phyloP scores from a whole-genome alignment of 30 jellyfish, hydroid and myxozoan genomes.

The Pseudorhiza aurosa region DNA sequence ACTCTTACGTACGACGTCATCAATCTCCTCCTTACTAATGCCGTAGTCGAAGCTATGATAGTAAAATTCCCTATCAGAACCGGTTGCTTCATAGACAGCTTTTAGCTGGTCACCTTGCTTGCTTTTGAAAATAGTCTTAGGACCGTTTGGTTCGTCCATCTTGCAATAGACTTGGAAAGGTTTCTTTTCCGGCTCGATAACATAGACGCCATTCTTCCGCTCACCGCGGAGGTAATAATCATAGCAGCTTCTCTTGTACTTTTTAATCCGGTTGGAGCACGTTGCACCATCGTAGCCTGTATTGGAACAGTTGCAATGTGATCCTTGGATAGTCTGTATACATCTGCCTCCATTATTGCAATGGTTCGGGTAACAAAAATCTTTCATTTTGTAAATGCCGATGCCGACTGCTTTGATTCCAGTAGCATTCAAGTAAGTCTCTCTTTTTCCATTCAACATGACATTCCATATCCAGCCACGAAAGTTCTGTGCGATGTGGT shows the following conservation, averaged over 20 bases:
- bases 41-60: slow-evolving; percentile 56
- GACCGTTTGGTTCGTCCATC: slow-evolving; percentile 65
- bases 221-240: slow-evolving; percentile 71
- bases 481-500: slow-evolving; percentile 4
- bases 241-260: slow-evolving; percentile 52
- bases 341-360: slow-evolving; percentile 83
- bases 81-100: slow-evolving; percentile 31
- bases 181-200: slow-evolving; percentile 58
- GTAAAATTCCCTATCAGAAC: slow-evolving; percentile 31
- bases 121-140: slow-evolving; percentile 59
- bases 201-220: slow-evolving; percentile 52
- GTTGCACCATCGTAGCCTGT: slow-evolving; percentile 60
- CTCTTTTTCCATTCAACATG: slow-evolving; percentile 13
- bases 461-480: slow-evolving; percentile 60
- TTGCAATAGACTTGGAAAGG: slow-evolving; percentile 76
- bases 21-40: slow-evolving; percentile 23
- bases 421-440: slow-evolving; percentile 31
- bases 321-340: slow-evolving; percentile 53
- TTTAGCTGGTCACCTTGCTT: slow-evolving; percentile 50
- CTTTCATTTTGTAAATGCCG: slow-evolving; percentile 63
- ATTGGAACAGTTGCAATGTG: slow-evolving; percentile 75
- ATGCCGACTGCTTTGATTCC: slow-evolving; percentile 12
- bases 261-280: slow-evolving; percentile 41
- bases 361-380: slow-evolving; percentile 85
- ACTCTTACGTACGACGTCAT: slow-evolving; percentile 47